Conservation (phyloP, 1,140 invertebrate species). For the Drosophila hydei region DNA sequence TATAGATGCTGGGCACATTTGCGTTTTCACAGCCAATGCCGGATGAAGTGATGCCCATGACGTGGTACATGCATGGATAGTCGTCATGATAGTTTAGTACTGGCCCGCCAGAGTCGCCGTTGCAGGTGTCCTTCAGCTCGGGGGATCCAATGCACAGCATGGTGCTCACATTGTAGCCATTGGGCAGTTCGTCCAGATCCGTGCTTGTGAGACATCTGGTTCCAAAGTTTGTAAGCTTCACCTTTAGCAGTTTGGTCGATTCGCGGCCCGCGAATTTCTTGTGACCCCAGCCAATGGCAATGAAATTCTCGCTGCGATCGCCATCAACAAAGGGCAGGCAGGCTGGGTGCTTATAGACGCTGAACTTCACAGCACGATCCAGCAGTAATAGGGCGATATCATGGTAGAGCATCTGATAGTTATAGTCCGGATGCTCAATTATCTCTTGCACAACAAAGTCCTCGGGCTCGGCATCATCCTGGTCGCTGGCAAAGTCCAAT, state of each 20-base stretch:
- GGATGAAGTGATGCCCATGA: slow-evolving; percentile 73
- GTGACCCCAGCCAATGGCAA: slow-evolving; percentile 74
- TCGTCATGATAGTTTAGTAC: slow-evolving; percentile 60
- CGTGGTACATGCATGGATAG: slow-evolving; percentile 66
- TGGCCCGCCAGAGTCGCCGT: slow-evolving; percentile 79
- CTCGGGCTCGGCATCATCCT: slow-evolving; percentile 72
- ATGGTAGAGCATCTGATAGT: slow-evolving; percentile 50
- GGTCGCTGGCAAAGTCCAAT: slow-evolving; percentile 63
- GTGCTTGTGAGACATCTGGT: slow-evolving; percentile 13
- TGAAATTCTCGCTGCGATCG: slow-evolving; percentile 44
- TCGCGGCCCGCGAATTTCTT: slow-evolving; percentile 38
- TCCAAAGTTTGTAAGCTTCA: slow-evolving; percentile 74
- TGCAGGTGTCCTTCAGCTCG: slow-evolving; percentile 84
- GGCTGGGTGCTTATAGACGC: slow-evolving; percentile 71
- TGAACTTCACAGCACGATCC: slow-evolving; percentile 62
- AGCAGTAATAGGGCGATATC: slow-evolving; percentile 73
- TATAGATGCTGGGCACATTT: slow-evolving; percentile 66
- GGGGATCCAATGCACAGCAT: slow-evolving; percentile 89
- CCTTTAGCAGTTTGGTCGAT: slow-evolving; percentile 84
- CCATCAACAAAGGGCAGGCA: slow-evolving; percentile 71
- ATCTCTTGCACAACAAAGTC: slow-evolving; percentile 55
- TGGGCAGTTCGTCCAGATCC: slow-evolving; percentile 63
- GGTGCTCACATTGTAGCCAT: slow-evolving; percentile 84
- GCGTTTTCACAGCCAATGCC: slow-evolving; percentile 60
- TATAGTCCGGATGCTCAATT: slow-evolving; percentile 56